A percentile compares a stretch with the other conserved stretches of the same genome.
Evolutionary conservation across 2,888 invertebrate genomes (phyloP).

Genomic region (Tenthredo scrophulariae): DNA sequence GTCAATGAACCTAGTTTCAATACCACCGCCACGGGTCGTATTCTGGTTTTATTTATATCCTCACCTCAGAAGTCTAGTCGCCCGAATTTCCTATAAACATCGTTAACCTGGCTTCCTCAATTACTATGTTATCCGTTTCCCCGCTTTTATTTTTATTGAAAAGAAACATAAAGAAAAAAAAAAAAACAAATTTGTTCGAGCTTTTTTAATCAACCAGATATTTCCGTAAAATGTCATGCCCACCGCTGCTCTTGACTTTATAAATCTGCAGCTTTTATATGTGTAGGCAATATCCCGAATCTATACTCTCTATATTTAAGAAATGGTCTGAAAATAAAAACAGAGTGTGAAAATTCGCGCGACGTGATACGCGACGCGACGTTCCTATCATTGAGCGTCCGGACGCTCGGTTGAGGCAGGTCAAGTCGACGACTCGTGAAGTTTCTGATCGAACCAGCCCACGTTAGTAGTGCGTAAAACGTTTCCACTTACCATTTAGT

Average conservation of each 20-base stretch:
- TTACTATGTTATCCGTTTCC: neutral
- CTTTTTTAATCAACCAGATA: neutral
- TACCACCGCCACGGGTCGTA: neutral
- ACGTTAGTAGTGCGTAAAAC: conserved; percentile 9
- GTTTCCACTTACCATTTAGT: neutral
- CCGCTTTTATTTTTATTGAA: neutral
- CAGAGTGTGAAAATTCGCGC: neutral
- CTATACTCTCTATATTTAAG: neutral
- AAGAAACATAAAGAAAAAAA: neutral
- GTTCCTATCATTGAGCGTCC: neutral
- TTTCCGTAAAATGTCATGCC: neutral
- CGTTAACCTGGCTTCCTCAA: neutral
- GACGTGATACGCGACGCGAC: neutral
- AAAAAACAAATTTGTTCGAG: neutral
- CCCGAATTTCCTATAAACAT: neutral
- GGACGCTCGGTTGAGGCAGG: conserved; percentile 13
- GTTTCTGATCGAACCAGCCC: neutral
- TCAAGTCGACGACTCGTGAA: conserved; percentile 4
- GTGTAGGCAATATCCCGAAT: neutral
- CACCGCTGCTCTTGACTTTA: neutral
- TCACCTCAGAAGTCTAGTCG: neutral
- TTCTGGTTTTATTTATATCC: neutral
- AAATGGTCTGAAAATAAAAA: neutral
- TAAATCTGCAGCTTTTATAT: neutral
- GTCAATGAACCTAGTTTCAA: conserved; percentile 23